A percentile compares a stretch with the other conserved stretches of the same genome.
phyloP scores from a whole-genome alignment of 2,113 vertebrate genomes.

The Vidua chalybeata region DNA sequence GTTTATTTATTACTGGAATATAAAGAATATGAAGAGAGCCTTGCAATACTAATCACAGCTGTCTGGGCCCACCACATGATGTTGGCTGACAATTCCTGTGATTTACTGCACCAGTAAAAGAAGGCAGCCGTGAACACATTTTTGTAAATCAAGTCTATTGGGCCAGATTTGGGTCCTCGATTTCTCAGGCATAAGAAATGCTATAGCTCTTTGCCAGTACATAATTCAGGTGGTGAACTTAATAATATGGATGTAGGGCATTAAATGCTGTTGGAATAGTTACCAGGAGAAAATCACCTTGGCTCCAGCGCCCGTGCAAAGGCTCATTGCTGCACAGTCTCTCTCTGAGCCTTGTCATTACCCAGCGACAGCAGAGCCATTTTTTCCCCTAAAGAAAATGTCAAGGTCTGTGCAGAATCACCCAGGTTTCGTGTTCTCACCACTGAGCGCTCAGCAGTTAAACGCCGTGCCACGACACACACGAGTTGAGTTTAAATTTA shows the following conservation, averaged over 20 bases:
- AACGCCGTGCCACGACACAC: not conserved
- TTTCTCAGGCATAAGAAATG: not conserved
- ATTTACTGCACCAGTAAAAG: not conserved
- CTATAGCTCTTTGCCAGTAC: not conserved
- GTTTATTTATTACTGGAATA: not conserved
- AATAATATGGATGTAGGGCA: not conserved
- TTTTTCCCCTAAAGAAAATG: not conserved
- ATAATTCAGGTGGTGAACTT: not conserved
- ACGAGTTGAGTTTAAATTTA: not conserved
- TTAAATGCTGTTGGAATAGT: not conserved
- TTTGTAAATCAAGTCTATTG: not conserved
- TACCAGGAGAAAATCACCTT: not conserved
- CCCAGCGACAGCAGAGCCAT: not conserved
- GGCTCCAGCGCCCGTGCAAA: not conserved
- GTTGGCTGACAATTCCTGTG: not conserved
- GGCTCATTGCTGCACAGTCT: not conserved
- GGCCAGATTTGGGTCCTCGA: not conserved
- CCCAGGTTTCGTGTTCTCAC: accelerated
- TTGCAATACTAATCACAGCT: not conserved
- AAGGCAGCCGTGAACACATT: not conserved
- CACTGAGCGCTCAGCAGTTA: accelerated
- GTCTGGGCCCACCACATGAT: not conserved
- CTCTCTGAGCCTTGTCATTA: not conserved
- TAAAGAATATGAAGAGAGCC: not conserved
- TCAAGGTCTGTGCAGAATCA: not conserved